Conservation (phyloP, 2,797 vertebrate species). For the Enteromius trimaculatus region DNA sequence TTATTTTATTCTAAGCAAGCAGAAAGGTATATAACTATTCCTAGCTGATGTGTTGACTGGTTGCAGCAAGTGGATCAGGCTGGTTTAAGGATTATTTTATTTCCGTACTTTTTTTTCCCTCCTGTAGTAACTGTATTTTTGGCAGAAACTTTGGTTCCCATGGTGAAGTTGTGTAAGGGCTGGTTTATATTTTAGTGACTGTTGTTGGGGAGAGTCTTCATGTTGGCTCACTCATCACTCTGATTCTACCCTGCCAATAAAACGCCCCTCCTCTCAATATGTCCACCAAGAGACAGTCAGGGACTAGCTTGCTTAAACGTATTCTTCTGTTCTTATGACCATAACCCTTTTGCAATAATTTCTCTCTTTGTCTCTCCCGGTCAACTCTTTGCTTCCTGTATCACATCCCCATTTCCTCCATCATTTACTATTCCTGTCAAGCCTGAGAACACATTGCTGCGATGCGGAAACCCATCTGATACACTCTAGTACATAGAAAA, state of each 20-base stretch:
- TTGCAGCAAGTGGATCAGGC: background rate
- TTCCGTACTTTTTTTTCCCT: background rate
- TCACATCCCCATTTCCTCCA: background rate
- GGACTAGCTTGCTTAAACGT: background rate
- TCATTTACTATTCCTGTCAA: constrained; percentile 16
- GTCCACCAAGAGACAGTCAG: constrained; percentile 17
- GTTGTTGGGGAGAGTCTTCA: constrained; percentile 40
- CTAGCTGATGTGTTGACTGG: too few relatives aligned
- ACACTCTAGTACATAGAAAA: background rate
- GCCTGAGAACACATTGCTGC: constrained; percentile 3
- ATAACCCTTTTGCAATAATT: background rate
- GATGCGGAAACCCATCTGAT: background rate
- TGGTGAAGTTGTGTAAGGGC: background rate
- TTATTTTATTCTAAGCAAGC: too few relatives aligned
- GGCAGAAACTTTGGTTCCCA: background rate
- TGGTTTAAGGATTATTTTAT: background rate
- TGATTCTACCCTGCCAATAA: constrained; percentile 41
- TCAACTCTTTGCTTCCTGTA: background rate
- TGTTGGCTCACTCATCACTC: constrained; percentile 15
- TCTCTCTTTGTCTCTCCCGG: background rate
- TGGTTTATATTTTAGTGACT: constrained; percentile 19
- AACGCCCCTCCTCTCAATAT: constrained; percentile 49
- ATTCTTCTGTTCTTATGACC: background rate
- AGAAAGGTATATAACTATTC: background rate
- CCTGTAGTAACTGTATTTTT: background rate